Evolutionary conservation across 1,140 invertebrate genomes (phyloP), one percentile per base, ranked within the genome.

Genomic region (Rhopalosiphum padi): DNA sequence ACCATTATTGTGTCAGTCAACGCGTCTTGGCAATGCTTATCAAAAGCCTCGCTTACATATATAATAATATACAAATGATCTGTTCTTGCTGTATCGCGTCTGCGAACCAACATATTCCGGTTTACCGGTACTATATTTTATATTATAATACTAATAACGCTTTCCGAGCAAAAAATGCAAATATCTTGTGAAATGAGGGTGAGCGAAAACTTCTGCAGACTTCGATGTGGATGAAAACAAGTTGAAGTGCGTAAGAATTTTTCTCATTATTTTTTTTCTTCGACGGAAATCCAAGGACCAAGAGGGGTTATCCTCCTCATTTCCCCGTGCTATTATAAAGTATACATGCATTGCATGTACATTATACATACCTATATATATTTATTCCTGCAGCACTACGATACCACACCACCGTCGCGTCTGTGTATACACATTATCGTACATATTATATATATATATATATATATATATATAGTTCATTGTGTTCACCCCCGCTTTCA

Each of bases 231-330:
- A 41, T 23, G 89, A 60, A 37, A 91, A 91, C 90, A 91, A 55
- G 55, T 91, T 91, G 90, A 77, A 91, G 60, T 35, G 90, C 60
- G 43, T 30, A 77, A 77, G 30, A 77, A 91, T 82, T 60, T 60
- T 82, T 77, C 90, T 91, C 90, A 55, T 91, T 91, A 60, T 60
- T 90, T 90, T 90, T 89, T 55, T n/a, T 85, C 37, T 85, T 85
- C 37, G 22, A 85, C 25, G 55, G 68, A 91, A 91, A 91, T 23
- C 51, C 43, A 41, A 68, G 55, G 90, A 55, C 7, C 41, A 4
- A 77, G 60, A 77, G 60, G 60, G 60, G n/a, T 77, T 77, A 35
- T 77, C 15, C 60, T 68, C 60, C 60, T 77, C 60, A 6, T 18
- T 15, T 18, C 15, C 15, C 5, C 60, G 5, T 18, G 60, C 60